phyloP scores from a whole-genome alignment of 1,140 invertebrate species.

The Lamellibrachia luymesi region DNA sequence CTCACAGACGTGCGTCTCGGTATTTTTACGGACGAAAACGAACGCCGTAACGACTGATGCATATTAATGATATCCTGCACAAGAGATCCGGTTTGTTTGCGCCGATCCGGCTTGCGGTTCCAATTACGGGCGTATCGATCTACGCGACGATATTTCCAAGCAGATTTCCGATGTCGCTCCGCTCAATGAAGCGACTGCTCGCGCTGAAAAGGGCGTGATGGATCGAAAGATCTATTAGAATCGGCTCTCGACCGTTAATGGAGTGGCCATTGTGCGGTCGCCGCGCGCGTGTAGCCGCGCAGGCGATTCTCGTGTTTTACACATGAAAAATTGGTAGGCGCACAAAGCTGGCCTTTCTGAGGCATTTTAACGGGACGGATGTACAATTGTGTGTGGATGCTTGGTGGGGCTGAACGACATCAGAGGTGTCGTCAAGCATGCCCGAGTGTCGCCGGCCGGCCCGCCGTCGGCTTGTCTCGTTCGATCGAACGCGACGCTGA shows the following conservation, averaged over 20 bases:
- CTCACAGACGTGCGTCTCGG: not conserved
- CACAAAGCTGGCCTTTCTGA: not conserved
- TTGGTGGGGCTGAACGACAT: not conserved
- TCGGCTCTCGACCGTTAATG: not conserved
- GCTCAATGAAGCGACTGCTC: not conserved
- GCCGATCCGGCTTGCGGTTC: not conserved
- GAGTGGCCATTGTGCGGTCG: not conserved
- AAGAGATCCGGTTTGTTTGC: not conserved
- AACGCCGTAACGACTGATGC: not conserved
- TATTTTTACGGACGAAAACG: conserved; percentile 1
- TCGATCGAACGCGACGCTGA: not conserved
- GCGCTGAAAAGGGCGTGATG: not conserved
- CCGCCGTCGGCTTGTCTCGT: not conserved
- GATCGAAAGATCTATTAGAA: conserved; percentile 5
- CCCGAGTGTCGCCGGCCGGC: not conserved
- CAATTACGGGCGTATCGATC: not conserved
- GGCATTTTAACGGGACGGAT: not conserved
- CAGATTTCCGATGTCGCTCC: not conserved
- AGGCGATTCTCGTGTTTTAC: conserved; percentile 4
- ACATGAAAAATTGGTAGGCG: conserved; percentile 4
- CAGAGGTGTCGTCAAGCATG: not conserved
- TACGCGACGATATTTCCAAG: not conserved
- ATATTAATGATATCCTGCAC: not conserved
- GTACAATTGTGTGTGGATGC: not conserved
- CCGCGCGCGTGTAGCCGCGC: not conserved